Evolutionary conservation across 1,140 invertebrate species (phyloP), one percentile per base, ranked within the genome.

Genomic region (Stegodyphus dumicola): DNA sequence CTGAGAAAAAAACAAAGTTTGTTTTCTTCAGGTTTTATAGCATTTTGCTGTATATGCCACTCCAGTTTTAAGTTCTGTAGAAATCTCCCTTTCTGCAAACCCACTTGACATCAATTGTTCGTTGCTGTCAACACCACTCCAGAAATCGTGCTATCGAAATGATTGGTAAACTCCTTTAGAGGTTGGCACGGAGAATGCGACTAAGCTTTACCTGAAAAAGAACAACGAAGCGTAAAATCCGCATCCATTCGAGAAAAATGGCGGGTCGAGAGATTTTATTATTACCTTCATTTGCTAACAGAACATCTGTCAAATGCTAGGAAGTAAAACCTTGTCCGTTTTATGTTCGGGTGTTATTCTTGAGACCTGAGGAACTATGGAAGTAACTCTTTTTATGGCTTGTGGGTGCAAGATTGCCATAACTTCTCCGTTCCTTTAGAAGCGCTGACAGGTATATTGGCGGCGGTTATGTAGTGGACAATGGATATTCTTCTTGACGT

Each of bases 401-500:
- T 33, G 49, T 73, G 54, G 66, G 52, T 71, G 77, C 66, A 66
- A 54, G 13, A 10, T 65, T 48, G 60, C 51, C 65, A 79, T 51
- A 79, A 79, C 66, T 79, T 51, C 33, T 65, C 71, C 13, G 1
- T 33, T 49, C 54, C 53, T 66, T 75, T 53, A n/a, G 51, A 75
- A 56, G 66, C 75, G 80, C 51, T 75, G 80, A 83, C 80, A 83
- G 71, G 64, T 75, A 83, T 75, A 83, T 83, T 75, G 80, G 80
- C 64, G 33, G 80, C 80, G 6, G 80, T 83, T 83, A 67, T 60
- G 69, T 67, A n/a, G 6, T 53, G 71, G 80, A 83, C 80, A 67
- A 48, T 74, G n/a, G 49, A 9, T 56, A 48, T 9, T 73, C 33
- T 33, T 33, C 33, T 33, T 33, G 33, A 33, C 33, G 3, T 33